These are phyloP conservation scores for Brachyhypopomus occidentalis DNA, from an alignment of 2,113 vertebrate species.

Conservation along the genomic window DNA sequence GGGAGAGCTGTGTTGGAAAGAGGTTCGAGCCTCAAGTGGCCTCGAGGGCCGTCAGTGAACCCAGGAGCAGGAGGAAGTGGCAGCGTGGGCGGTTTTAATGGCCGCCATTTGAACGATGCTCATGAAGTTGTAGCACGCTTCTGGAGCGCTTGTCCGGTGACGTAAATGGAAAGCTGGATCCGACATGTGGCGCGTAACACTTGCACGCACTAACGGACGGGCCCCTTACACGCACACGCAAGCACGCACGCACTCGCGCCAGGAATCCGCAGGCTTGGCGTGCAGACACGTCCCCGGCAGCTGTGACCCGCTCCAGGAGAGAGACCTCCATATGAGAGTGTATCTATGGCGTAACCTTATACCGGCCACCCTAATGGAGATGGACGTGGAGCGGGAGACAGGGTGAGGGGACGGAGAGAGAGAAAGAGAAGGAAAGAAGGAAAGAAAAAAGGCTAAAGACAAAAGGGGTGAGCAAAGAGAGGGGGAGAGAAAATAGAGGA, in stretches of 20 bases:
- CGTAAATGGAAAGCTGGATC: constrained; percentile 8
- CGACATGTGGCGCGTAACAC: neutral
- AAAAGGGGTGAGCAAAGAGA: no score
- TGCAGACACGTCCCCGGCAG: neutral
- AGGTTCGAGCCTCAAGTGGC: neutral
- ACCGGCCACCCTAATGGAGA: constrained; percentile 8
- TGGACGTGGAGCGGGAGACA: constrained; percentile 36
- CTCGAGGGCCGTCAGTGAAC: neutral
- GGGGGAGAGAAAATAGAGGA: neutral
- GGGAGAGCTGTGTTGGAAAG: neutral
- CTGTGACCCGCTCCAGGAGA: constrained; percentile 13
- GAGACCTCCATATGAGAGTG: constrained; percentile 14
- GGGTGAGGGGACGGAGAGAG: constrained; percentile 11
- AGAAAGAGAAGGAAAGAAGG: neutral
- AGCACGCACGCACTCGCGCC: neutral
- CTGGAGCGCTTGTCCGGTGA: neutral
- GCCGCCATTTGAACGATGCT: neutral
- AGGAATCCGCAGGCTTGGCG: neutral
- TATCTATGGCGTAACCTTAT: constrained; percentile 13
- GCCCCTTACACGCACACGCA: neutral
- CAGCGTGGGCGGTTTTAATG: neutral
- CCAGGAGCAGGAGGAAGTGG: neutral
- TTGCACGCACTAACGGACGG: neutral
- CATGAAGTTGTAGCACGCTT: neutral
- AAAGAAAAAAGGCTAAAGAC: no score